These are phyloP conservation scores for Orestias chungarensis DNA, from an alignment of 2,797 vertebrate genomes.

Conservation along the genomic window DNA sequence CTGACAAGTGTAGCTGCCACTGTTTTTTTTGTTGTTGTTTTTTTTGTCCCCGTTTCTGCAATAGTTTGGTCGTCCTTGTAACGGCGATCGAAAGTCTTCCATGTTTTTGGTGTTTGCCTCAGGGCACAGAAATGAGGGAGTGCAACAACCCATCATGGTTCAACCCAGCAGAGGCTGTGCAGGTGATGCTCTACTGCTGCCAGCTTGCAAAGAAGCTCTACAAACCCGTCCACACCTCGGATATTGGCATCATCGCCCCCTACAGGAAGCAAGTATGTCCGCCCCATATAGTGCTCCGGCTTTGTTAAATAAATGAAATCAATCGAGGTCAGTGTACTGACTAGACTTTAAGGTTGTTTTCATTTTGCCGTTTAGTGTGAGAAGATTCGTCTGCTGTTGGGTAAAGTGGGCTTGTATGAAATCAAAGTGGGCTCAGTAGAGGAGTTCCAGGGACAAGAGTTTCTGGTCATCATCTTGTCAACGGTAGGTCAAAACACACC, in stretches of 20 bases:
- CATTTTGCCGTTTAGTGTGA: conserved; percentile 81
- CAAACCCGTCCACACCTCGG: conserved; percentile 74
- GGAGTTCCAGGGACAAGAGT: conserved; percentile 96
- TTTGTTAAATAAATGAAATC: neutral
- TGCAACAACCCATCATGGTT: conserved; percentile 92
- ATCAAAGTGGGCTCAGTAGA: conserved; percentile 97
- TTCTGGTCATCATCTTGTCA: conserved; percentile 87
- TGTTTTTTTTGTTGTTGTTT: neutral
- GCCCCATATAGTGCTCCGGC: neutral
- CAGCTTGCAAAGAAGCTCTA: conserved; percentile 85
- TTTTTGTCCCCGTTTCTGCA: neutral
- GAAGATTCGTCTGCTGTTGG: conserved; percentile 89
- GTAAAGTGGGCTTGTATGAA: conserved; percentile 85
- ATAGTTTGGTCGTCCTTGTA: neutral
- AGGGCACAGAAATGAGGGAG: conserved; percentile 92
- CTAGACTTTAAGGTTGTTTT: neutral
- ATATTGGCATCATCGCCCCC: conserved; percentile 92
- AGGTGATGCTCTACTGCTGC: conserved; percentile 93
- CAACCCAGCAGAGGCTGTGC: conserved; percentile 92
- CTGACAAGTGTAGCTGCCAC: neutral
- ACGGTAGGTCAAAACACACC: conserved; percentile 78
- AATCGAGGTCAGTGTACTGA: neutral
- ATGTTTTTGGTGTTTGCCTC: neutral
- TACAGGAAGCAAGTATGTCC: conserved; percentile 91
- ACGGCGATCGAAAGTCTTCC: neutral